Evolutionary conservation across 92 coral and sea anemone species (phyloP).

Genomic region (Parazoanthus darwini): DNA sequence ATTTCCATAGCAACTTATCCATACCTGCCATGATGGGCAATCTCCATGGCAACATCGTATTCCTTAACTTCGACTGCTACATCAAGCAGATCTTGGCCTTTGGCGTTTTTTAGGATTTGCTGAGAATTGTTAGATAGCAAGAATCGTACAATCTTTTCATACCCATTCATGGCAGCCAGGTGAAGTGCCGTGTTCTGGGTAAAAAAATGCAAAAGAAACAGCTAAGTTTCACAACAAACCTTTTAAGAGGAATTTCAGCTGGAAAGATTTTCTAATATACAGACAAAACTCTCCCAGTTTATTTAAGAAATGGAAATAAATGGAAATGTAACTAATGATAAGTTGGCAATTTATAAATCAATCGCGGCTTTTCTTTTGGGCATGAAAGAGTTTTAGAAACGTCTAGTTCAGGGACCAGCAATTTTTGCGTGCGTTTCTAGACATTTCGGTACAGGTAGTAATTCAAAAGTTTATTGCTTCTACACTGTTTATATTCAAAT

Average conservation of each 20-base stretch:
- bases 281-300: too few species aligned
- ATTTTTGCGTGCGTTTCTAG: too few species aligned
- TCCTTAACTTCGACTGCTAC: constrained; percentile 52
- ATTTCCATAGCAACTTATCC: not conserved
- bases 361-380: too few species aligned
- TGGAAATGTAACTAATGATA: too few species aligned
- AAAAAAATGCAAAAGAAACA: not conserved
- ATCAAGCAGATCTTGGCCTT: constrained; percentile 60
- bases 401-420: too few species aligned
- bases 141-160: constrained; percentile 50
- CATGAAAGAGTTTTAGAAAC: too few species aligned
- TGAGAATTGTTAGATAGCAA: constrained; percentile 53
- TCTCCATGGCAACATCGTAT: constrained; percentile 56
- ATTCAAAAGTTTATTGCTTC: too few species aligned
- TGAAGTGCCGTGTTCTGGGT: constrained; percentile 70
- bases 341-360: too few species aligned
- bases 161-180: constrained; percentile 59
- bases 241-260: not conserved
- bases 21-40: constrained; percentile 59
- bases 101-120: constrained; percentile 46
- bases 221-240: not conserved
- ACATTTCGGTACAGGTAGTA: too few species aligned
- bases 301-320: too few species aligned
- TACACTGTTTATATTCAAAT: too few species aligned
- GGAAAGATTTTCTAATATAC: too few species aligned